Evolutionary conservation across 2,113 vertebrate genomes (phyloP), one percentile per base, ranked within the genome.

Genomic region (Syngnathus floridae): DNA sequence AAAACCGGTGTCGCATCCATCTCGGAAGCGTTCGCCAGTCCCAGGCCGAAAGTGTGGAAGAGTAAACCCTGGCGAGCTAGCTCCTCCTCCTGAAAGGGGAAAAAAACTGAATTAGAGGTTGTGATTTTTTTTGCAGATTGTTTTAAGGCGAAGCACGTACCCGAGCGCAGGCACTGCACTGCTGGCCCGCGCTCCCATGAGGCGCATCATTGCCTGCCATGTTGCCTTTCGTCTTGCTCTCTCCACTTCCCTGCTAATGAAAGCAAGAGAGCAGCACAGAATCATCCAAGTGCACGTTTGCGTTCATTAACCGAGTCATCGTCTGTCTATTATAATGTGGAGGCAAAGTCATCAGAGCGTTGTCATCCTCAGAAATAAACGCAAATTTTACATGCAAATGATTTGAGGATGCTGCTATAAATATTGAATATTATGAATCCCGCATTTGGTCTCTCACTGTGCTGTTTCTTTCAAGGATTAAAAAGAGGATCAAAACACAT

Each of bases 51-150:
- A 66, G 90, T 89, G 60, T 78, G 90, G 77, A 94, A 88, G 79
- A 93, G 94, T 88, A 93, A 74, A 55, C 92, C 92, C 0, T 82
- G 88, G 74, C 91, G 87, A 0, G 89, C 87, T 81, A 94, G 91
- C 84, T 95, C 93, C 73, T 94, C 92, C 86, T 94, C 84, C 90
- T 90, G 66, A 0, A 11, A 56, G 43, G 55, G 61, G 55, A 61
- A 61, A 72, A 5, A 64, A 13, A 64, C 4, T 12, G 21, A 31
- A 6, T 61, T 21, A 41, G 59, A 41, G 17, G 38, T 1, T 38
- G 38, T 26, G 21, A 31, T 16, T 45, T 43, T 31, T 43, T 63
- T 48, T 17, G 19, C 9, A 7, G 7, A 11, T 21, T 45, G 10
- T 61, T 48, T 55, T 40, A 10, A 57, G 56, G 17, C 3, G 12